Evolutionary conservation across 1,140 invertebrate species (phyloP), one percentile per base, ranked within the genome.

Genomic region (Doryteuthis pealeii): DNA sequence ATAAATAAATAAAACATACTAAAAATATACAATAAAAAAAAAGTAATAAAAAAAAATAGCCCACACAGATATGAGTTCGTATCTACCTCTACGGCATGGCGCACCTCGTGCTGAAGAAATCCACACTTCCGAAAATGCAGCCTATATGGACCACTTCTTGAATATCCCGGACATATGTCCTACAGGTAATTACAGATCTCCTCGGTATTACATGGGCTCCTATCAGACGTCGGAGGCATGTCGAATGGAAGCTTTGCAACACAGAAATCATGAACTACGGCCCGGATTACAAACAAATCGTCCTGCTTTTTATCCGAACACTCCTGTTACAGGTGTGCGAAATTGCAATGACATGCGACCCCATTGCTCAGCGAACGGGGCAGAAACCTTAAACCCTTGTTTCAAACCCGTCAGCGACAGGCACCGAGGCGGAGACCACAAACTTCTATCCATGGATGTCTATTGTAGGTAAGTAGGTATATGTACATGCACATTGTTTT

Each of bases 151-250:
- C 78, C 84, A 86, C 78, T 86, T 86, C 76, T 79, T 86, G 31
- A 86, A 86, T 72, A 86, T 86, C 72, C 84, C 84, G n/a, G 83
- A 86, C 74, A 86, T 86, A 65, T 86, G 84, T 79, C 82, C 84
- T 30, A 78, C 81, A 31, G 71, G 79, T 58, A 82, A 82, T 74
- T 86, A 84, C 76, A 74, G 84, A 45, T 81, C 81, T 69, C 81
- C 82, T 6, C 73, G 84, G 32, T 84, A 84, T 58, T 83, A 83
- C 71, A 82, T 82, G 81, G 79, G 80, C 49, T 83, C 81, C 3
- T 82, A 83, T 49, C 79, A 82, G 40, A 40, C 35, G 35, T 78
- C 82, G 15, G 83, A 83, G n/a, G 82, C 82, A 67, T 86, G 84
- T 72, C 79, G 84, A 10, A 86, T 86, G 84, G 84, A 86, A 49